Evolutionary conservation across 2,888 invertebrate species (phyloP), one percentile per base, ranked within the genome.

Genomic region (Dryococelus australis): DNA sequence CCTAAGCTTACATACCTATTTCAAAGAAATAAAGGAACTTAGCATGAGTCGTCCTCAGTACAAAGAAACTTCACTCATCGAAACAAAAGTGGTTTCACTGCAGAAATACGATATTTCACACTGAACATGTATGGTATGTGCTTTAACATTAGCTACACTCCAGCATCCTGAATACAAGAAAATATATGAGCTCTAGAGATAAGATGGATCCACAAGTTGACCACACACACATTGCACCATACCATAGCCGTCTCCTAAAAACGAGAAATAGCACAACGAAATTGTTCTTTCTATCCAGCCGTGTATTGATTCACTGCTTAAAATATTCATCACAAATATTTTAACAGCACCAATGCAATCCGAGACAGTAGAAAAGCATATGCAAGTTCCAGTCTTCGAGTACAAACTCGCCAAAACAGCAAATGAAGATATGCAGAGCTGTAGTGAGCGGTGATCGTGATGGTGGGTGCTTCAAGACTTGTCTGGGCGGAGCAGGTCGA

Each of bases 111-210:
- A 65, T 3, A 65, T 8, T 2, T 65, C n/a, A 24, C 24, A n/a
- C 20, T 16, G 0, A 24, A 65, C 65, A n/a, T 65, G 65, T 65
- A 51, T 51, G 51, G 20, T 51, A 65, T n/a, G 65, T 65, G 65
- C 20, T 24, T n/a, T 65, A 16, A 65, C n/a, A 65, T 16, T n/a
- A 16, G 20, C 65, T 65, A 65, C 65, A n/a, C 65, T 65, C 65
- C 65, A 16, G 65, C 16, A n/a, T 16, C 65, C 0, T 65, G 65
- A 24, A 65, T 65, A 24, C 65, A 65, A 65, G 65, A 65, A 65
- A 65, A 65, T 65, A 65, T 65, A 65, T 65, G n/a, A n/a, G 65
- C 65, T 65, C 20, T 65, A 65, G 65, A 65, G 20, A 65, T 65
- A n/a, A 47, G 47, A 65, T 65, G 65, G 65, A 65, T 20, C n/a